Evolutionary conservation across 2,797 vertebrate genomes (phyloP).

Genomic region (Esox lucius): DNA sequence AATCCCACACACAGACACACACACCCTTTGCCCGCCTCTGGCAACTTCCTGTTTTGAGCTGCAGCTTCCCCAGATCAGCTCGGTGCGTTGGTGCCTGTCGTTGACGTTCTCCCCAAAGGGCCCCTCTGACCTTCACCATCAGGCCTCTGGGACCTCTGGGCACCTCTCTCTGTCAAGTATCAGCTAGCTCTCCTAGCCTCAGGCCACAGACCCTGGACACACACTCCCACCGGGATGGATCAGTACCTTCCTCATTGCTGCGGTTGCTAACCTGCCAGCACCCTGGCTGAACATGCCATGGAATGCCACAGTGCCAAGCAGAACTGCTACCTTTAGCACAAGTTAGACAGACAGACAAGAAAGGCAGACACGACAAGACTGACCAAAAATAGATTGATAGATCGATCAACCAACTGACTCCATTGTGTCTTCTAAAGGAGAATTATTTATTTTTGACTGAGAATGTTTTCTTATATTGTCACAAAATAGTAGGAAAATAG

Average conservation of each 20-base stretch:
- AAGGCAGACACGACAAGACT: not conserved
- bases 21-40: not conserved
- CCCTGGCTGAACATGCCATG: not conserved
- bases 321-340: not conserved
- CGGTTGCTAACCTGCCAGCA: not conserved
- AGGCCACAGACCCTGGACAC: not conserved
- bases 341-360: not conserved
- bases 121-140: conserved; percentile 12
- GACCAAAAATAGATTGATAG: not conserved
- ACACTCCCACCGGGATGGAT: conserved; percentile 13
- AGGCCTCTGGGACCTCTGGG: conserved; percentile 1
- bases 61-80: not conserved
- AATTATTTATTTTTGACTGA: not conserved
- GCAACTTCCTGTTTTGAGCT: not conserved
- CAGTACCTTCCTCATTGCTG: not conserved
- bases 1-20: not conserved
- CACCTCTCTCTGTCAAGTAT: conserved; percentile 5
- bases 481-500: not conserved
- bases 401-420: not conserved
- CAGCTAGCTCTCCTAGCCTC: conserved; percentile 3
- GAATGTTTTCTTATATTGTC: not conserved
- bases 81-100: not conserved
- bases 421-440: not conserved
- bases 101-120: conserved; percentile 4
- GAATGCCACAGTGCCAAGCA: not conserved